Base-by-base conservation (phyloP, 2,888 invertebrate genomes). In the Sinhomidia bicolor region DNA sequence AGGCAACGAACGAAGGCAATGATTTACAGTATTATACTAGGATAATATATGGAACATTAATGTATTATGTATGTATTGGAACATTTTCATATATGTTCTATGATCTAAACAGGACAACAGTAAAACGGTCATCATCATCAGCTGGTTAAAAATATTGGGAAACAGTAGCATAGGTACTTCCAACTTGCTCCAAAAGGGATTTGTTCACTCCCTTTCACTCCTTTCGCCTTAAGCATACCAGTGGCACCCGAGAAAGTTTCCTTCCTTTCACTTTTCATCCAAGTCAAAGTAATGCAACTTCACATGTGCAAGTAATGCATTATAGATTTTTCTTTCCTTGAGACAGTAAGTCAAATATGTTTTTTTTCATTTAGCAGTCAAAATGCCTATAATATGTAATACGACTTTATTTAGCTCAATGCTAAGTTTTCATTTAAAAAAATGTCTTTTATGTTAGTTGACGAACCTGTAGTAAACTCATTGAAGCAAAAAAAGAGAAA, bases 21-120 rank as follows among this genome's bases (percentile, higher is more conserved):
- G 44, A 36, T 44, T 1, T 71, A 14, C 10, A 20, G 14, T 51
- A 29, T 14, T 51, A 51, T 41, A n/a, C n/a, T 41, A 71, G 10
- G 10, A 12, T 60, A 23, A 23, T 7, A 60, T 23, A 1, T 60
- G 23, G n/a, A n/a, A n/a, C 60, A 7, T 7, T 36, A 36, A 78
- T 29, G 32, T 17, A 23, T 14, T 12, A 54, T 54, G 32, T 0
- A 17, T 32, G 32, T 57, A 78, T 32, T 36, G n/a, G 32, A 36
- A 12, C n/a, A 29, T 76, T 76, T 54, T 47, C n/a, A 36, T 32
- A 36, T 12, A 36, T 78, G 32, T 4, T 32, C 76, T 29, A 29
- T 51, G 51, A 76, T 76, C 68, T 4, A 36, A 36, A 65, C 74
- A 74, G 74, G 32, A 76, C 76, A 51, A 76, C n/a, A 51, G 54